Conservation (phyloP, 1,140 invertebrate species). For the Leptinotarsa texana region DNA sequence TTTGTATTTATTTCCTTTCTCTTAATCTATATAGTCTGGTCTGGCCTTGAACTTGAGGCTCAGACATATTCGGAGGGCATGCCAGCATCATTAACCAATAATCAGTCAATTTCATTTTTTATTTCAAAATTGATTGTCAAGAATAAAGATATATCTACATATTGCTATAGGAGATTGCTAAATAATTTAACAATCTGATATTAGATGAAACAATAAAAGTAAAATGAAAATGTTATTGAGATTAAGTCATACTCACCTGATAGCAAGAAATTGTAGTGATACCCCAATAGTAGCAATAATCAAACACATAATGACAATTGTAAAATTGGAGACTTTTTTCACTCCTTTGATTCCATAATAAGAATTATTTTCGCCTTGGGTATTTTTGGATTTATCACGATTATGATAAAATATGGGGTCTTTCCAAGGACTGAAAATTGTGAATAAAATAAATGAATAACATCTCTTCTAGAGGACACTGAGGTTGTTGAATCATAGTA, state of each 20-base stretch:
- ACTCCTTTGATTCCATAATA: slow-evolving; percentile 66
- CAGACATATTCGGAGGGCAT: no score
- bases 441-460: slow-evolving; percentile 13
- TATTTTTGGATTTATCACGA: slow-evolving; percentile 49
- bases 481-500: no score
- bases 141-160: no score
- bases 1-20: no score
- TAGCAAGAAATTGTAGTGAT: slow-evolving; percentile 60
- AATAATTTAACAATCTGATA: no score
- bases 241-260: slow-evolving; percentile 56
- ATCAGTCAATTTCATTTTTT: no score
- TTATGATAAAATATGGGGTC: slow-evolving; percentile 46
- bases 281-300: slow-evolving; percentile 59
- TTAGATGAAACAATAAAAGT: slow-evolving; percentile 17
- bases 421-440: slow-evolving; percentile 52
- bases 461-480: no score
- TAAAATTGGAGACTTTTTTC: slow-evolving; percentile 61
- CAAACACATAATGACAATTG: slow-evolving; percentile 60
- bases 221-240: slow-evolving; percentile 1
- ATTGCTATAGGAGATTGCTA: not conserved
- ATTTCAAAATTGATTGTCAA: no score
- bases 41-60: no score
- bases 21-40: no score
- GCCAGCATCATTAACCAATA: no score
- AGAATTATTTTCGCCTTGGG: slow-evolving; percentile 49